Evolutionary conservation across 1,140 invertebrate species (phyloP), one percentile per base, ranked within the genome.

Genomic region (Monochamus saltuarius): DNA sequence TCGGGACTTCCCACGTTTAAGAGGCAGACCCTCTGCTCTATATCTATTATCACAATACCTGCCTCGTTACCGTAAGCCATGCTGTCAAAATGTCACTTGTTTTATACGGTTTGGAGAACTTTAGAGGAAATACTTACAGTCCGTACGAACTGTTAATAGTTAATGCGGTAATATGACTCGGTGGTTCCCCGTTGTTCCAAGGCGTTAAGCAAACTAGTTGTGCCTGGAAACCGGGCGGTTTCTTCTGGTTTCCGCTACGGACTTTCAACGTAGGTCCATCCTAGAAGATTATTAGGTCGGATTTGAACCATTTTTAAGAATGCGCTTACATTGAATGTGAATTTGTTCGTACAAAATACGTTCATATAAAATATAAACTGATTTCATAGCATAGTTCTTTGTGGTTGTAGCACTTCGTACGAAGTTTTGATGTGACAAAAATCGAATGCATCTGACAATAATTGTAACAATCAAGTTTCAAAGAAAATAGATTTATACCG

Each of bases 51-150:
- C 70, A 95, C 94, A 71, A 98, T 79, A 64, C 95, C 95, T 65
- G 89, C 88, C 79, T 98, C 95, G 78, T 94, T 97, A 70, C 96
- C 96, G 82, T 97, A 98, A 64, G 95, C 91, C 85, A 99, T 85
- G 74, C 95, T 97, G 79, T 55, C 14, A 36, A 19, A 43, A 36
- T 51, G 1, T 1, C 9, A 17, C 9, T 36, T 14, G 22, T 49
- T 49, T 11, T 14, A 4, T 49, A 2, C 22, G 22, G 22, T 29
- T 29, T 29, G 22, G n/a, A 29, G 22, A 39, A n/a, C 11, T 38
- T 13, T 4, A 39, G 14, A 37, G n/a, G n/a, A 35, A 19, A 50
- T 59, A 90, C 92, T 92, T 83, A 97, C 94, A 99, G 82, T 76
- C 95, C 95, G 81, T 96, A 97, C 22, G 91, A 92, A 65, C 96